These are phyloP conservation scores for Chascanopsetta lugubris DNA, from an alignment of 2,113 vertebrate species.

Conservation along the genomic window DNA sequence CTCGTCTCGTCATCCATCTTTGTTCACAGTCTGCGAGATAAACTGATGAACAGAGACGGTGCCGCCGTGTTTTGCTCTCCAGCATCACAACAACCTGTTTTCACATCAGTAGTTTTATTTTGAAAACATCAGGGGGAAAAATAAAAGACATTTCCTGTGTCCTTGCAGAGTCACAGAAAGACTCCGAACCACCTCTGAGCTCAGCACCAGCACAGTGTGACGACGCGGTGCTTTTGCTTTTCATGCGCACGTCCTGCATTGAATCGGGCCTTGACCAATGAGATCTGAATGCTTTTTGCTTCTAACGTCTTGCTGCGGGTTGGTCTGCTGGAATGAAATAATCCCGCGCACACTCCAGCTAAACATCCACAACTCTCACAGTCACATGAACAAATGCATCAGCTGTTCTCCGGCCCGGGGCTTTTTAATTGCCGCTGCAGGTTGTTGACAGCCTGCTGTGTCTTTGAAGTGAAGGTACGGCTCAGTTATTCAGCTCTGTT, in stretches of 20 bases:
- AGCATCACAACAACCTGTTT: not conserved
- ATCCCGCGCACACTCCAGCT: conserved; percentile 24
- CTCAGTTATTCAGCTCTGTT: conserved; percentile 38
- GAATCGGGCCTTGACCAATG: conserved; percentile 40
- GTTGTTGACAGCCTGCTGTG: conserved; percentile 51
- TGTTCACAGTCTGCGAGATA: not conserved
- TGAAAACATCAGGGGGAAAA: not conserved
- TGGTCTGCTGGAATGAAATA: conserved; percentile 34
- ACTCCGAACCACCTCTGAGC: not conserved
- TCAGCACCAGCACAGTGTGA: not conserved
- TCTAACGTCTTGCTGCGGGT: conserved; percentile 7
- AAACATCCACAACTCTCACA: conserved; percentile 17
- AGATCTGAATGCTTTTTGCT: conserved; percentile 26
- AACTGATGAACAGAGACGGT: not conserved
- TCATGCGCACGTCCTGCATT: too few species aligned
- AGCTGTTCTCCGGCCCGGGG: conserved; percentile 28
- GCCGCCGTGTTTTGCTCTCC: not conserved
- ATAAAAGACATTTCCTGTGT: not conserved
- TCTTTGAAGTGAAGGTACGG: conserved; percentile 65
- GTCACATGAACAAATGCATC: conserved; percentile 36
- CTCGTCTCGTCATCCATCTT: too few species aligned
- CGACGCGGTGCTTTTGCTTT: conserved; percentile 12
- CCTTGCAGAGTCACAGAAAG: conserved; percentile 1
- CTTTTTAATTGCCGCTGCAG: conserved; percentile 63
- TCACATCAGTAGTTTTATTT: conserved; percentile 3